Evolutionary conservation across 1,140 invertebrate genomes (phyloP).

Genomic region (Cyclargus thomasi): DNA sequence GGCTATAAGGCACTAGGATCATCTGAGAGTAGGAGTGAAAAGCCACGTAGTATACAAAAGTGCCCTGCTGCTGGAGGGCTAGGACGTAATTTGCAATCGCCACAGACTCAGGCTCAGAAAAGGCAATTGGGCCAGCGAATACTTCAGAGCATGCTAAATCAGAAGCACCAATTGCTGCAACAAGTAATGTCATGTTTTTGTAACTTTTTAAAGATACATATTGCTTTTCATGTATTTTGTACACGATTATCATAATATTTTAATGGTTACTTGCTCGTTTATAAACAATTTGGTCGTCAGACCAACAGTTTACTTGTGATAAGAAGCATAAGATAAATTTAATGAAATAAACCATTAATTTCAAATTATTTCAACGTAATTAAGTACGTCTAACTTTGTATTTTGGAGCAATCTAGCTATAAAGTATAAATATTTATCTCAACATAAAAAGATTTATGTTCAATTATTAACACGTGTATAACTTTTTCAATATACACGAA

Average conservation of each 20-base stretch:
- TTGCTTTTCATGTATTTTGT: too few relatives aligned
- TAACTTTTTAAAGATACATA: neutral
- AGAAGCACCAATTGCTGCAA: constrained; percentile 33
- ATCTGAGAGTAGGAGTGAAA: constrained; percentile 31
- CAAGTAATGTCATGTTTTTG: neutral
- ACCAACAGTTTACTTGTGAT: neutral
- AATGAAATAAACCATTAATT: neutral
- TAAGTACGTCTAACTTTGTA: neutral
- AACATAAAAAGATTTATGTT: neutral
- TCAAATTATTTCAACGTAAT: neutral
- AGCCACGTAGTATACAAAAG: constrained; percentile 28
- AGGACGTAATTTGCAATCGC: constrained; percentile 28
- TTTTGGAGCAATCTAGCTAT: neutral
- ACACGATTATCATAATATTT: too few relatives aligned
- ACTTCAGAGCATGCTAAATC: constrained; percentile 28
- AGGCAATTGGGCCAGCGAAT: constrained; percentile 26
- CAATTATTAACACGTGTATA: neutral
- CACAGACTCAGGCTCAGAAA: constrained; percentile 30
- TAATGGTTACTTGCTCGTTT: too few relatives aligned
- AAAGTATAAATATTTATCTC: neutral
- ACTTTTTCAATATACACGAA: constrained; percentile 9
- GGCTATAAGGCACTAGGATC: constrained; percentile 32
- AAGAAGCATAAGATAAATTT: neutral
- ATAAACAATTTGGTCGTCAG: neutral
- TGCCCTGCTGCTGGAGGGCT: constrained; percentile 23